Evolutionary conservation across 2,888 invertebrate species (phyloP).

Genomic region (Dryocosmus kuriphilus): DNA sequence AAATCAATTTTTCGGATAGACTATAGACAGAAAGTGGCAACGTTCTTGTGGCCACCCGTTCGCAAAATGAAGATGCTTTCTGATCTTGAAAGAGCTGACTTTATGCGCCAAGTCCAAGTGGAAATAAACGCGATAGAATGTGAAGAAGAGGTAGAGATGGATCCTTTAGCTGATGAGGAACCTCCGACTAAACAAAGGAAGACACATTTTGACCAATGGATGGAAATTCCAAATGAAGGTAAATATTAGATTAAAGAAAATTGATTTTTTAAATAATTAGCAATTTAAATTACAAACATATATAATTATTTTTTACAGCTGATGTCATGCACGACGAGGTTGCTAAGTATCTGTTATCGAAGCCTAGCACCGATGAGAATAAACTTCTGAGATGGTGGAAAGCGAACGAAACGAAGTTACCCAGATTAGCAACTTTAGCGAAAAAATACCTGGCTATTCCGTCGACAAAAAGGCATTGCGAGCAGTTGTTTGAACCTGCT

Average conservation of each 20-base stretch:
- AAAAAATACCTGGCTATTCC: slow-evolving; percentile 15
- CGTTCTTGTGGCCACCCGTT: slow-evolving; percentile 1
- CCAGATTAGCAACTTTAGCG: slow-evolving; percentile 2
- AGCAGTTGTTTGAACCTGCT: neutral
- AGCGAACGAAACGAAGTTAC: neutral
- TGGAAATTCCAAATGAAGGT: slow-evolving; percentile 7
- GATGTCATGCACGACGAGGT: neutral
- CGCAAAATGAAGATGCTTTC: slow-evolving; percentile 21
- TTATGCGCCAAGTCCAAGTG: neutral
- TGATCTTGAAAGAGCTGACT: neutral
- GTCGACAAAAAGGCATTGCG: neutral
- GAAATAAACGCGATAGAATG: slow-evolving; percentile 8
- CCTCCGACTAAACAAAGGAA: slow-evolving; percentile 1
- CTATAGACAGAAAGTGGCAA: neutral
- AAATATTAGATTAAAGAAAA: neutral
- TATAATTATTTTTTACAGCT: slow-evolving; percentile 13
- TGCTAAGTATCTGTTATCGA: slow-evolving; percentile 3
- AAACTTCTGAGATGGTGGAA: neutral
- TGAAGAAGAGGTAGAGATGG: neutral
- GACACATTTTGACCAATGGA: slow-evolving; percentile 4
- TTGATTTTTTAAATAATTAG: neutral
- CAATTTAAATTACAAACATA: neutral
- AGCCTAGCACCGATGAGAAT: neutral
- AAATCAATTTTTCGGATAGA: neutral
- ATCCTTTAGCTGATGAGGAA: neutral